Evolutionary conservation across 2,888 invertebrate species (phyloP).

Genomic region (Drosophila eohydei): DNA sequence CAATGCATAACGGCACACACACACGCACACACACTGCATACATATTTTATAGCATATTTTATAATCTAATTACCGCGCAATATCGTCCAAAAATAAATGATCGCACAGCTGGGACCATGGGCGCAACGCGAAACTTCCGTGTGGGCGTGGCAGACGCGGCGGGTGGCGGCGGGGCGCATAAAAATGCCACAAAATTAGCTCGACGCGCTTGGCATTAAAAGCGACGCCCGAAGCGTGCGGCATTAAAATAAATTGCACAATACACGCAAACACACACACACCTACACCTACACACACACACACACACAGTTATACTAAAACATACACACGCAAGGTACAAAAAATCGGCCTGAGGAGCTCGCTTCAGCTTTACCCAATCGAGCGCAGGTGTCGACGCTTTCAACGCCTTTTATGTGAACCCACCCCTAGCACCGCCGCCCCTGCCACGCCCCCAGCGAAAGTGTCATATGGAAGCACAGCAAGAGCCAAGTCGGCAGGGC

Average conservation of each 20-base stretch:
- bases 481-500: conserved; percentile 23
- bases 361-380: conserved; percentile 44
- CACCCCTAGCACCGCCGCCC: neutral
- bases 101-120: conserved; percentile 72
- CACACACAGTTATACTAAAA: neutral
- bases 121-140: conserved; percentile 22
- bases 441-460: conserved; percentile 28
- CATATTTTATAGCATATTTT: conserved; percentile 81
- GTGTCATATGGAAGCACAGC: conserved; percentile 67
- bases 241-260: conserved; percentile 78
- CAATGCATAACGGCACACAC: conserved; percentile 58
- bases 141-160: conserved; percentile 31
- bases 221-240: conserved; percentile 75
- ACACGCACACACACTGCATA: conserved; percentile 35
- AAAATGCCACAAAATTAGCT: conserved; percentile 78
- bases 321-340: conserved; percentile 32
- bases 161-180: conserved; percentile 39
- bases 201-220: conserved; percentile 77
- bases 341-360: conserved; percentile 37
- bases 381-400: conserved; percentile 73
- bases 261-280: conserved; percentile 45
- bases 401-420: conserved; percentile 68
- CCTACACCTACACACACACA: conserved; percentile 13
- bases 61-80: conserved; percentile 81
- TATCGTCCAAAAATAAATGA: conserved; percentile 69